Evolutionary conservation across 2,797 vertebrate genomes (phyloP), one percentile per base, ranked within the genome.

Genomic region (Chiloscyllium punctatum): DNA sequence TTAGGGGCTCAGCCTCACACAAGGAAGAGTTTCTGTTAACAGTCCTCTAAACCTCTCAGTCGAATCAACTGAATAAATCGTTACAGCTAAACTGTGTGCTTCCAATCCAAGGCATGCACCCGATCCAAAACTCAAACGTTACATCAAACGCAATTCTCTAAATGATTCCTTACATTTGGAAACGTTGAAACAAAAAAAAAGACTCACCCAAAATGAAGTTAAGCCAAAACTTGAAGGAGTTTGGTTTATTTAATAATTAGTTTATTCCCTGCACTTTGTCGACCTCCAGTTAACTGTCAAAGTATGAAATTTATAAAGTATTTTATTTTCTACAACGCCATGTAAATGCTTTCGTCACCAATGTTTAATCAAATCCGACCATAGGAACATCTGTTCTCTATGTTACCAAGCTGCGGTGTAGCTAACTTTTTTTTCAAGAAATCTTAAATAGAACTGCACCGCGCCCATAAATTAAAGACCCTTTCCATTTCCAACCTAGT

Each of bases 381-480:
- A 92, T 68, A 42, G n/a, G 42, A 68, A 92, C 90, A 92, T 92
- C 90, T 92, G 90, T 92, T 92, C 90, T 25, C n/a, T 37, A 92
- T 92, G 90, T 92, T 69, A 92, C 62, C 66, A 92, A 21, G 21
- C 90, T 92, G 90, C 62, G 42, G n/a, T 37, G 90, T 25, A 92
- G 68, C n/a, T 68, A 68, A 92, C 90, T 92, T 92, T 42, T n/a
- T 51, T 51, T 66, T 42, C 9, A 92, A 74, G 57, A 72, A 92
- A 92, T 69, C 66, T 66, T 92, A 92, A 92, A 92, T 92, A 69
- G 66, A 92, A 92, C 90, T 23, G 90, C n/a, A 92, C 90, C 90
- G 90, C 90, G 11, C 90, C 90, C 90, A 92, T 69, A 42, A 92
- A 92, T 92, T 92, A 92, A 69, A 92, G 90, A 92, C 37, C n/a